Percentiles rank a stretch among this genome's conserved stretches.
These are phyloP conservation scores for silkworm (Bombyx mori) DNA, from an alignment of 1,140 invertebrate genomes.

Conservation along the genomic window DNA sequence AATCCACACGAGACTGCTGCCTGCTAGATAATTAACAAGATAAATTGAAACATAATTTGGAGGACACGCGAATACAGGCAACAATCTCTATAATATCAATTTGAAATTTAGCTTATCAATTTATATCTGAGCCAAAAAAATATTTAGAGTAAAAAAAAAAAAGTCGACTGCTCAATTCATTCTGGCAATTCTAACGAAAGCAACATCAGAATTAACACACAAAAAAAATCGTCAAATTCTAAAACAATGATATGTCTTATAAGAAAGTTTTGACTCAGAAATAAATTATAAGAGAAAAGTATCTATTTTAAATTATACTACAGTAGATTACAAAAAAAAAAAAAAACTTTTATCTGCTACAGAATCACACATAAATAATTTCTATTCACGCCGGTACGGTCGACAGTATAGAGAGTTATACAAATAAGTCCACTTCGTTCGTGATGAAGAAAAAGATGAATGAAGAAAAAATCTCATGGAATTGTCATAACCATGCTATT, in stretches of 20 bases:
- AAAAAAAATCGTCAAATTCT: too few relatives aligned
- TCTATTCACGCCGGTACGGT: constrained; percentile 38
- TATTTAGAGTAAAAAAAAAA: too few relatives aligned
- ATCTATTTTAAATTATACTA: too few relatives aligned
- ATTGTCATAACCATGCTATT: neutral
- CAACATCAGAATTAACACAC: too few relatives aligned
- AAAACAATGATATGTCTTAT: too few relatives aligned
- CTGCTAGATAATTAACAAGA: constrained; percentile 6
- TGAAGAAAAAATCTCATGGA: neutral
- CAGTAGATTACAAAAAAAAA: constrained; percentile 4
- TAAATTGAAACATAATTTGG: constrained; percentile 12
- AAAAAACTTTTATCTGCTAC: constrained; percentile 23
- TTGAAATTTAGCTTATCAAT: too few relatives aligned
- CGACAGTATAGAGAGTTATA: neutral
- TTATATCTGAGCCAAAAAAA: too few relatives aligned
- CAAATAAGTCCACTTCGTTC: neutral
- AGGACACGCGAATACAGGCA: constrained; percentile 17
- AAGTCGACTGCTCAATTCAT: too few relatives aligned
- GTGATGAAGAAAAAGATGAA: neutral
- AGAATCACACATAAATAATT: constrained; percentile 69
- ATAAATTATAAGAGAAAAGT: too few relatives aligned
- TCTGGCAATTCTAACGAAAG: too few relatives aligned
- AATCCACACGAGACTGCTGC: constrained; percentile 22
- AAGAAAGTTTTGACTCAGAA: too few relatives aligned
- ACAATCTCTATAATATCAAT: constrained; percentile 21